Conservation (phyloP, 1,140 invertebrate genomes). For the Drosophila prosaltans region DNA sequence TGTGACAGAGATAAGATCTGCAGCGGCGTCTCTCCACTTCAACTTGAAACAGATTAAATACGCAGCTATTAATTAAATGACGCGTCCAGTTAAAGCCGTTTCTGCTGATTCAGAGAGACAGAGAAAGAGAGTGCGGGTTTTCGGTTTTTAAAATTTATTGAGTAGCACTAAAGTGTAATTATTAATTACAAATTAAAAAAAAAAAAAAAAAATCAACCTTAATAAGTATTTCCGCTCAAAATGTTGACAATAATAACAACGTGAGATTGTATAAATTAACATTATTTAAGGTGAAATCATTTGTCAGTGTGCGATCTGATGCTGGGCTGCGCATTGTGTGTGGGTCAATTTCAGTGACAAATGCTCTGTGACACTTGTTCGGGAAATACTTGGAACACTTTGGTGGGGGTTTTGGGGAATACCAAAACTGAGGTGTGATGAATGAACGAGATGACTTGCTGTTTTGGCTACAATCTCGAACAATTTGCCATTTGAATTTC, state of each 20-base stretch:
- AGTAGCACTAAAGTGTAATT: slow-evolving; percentile 53
- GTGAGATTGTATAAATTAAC: slow-evolving; percentile 54
- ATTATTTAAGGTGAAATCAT: slow-evolving; percentile 58
- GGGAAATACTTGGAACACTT: slow-evolving; percentile 2
- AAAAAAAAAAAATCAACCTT: slow-evolving; percentile 8
- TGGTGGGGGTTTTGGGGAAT: slow-evolving; percentile 6
- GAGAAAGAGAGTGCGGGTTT: not conserved
- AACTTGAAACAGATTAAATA: slow-evolving; percentile 71
- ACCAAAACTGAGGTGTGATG: not conserved
- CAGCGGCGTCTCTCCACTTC: not conserved
- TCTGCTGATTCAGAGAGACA: slow-evolving; percentile 32
- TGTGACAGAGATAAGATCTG: slow-evolving; percentile 26
- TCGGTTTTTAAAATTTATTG: slow-evolving; percentile 50
- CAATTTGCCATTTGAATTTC: not conserved
- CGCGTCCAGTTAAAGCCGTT: slow-evolving; percentile 50
- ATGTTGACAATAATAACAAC: slow-evolving; percentile 32
- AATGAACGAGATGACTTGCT: slow-evolving; percentile 9
- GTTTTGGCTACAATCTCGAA: not conserved
- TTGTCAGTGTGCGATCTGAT: slow-evolving; percentile 50
- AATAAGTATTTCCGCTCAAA: slow-evolving; percentile 61
- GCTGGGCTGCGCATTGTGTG: slow-evolving; percentile 32
- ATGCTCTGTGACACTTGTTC: slow-evolving; percentile 4
- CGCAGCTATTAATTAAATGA: slow-evolving; percentile 70
- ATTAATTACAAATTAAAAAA: slow-evolving; percentile 60
- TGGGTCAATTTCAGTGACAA: slow-evolving; percentile 37